Evolutionary conservation across 2,113 vertebrate genomes (phyloP).

Genomic region (Plotosus lineatus): DNA sequence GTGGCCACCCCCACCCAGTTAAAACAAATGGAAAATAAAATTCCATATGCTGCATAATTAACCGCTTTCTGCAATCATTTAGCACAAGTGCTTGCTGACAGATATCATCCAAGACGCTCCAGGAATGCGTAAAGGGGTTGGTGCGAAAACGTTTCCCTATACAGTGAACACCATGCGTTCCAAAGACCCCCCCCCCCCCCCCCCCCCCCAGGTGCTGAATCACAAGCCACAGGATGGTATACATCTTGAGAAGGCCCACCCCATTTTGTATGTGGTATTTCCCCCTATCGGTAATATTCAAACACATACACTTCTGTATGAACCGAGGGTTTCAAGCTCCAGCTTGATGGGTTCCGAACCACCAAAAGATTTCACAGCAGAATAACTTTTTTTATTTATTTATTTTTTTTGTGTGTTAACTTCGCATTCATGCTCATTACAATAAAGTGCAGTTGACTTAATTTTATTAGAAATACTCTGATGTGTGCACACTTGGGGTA

Average conservation of each 20-base stretch:
- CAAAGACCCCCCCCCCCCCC: neutral
- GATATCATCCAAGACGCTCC: conserved; percentile 63
- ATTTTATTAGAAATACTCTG: too few relatives aligned
- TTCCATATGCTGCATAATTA: conserved; percentile 72
- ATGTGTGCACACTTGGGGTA: too few relatives aligned
- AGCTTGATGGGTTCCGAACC: neutral
- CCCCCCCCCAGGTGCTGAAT: too few relatives aligned
- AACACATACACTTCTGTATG: neutral
- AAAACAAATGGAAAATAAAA: neutral
- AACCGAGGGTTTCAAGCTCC: neutral
- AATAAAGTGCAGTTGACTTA: too few relatives aligned
- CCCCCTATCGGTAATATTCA: neutral
- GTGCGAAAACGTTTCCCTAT: too few relatives aligned
- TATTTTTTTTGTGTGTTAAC: too few relatives aligned
- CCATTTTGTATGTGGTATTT: neutral
- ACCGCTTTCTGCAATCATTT: conserved; percentile 70
- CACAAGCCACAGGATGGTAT: neutral
- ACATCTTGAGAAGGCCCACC: neutral
- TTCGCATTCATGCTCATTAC: too few relatives aligned
- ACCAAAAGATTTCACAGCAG: too few relatives aligned
- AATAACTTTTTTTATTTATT: too few relatives aligned
- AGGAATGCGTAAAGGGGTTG: conserved; percentile 67
- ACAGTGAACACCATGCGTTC: neutral
- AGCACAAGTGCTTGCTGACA: conserved; percentile 70
- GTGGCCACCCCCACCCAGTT: conserved; percentile 52